Evolutionary conservation across 2,113 vertebrate genomes (phyloP).

Genomic region (Apaloderma vittatum): DNA sequence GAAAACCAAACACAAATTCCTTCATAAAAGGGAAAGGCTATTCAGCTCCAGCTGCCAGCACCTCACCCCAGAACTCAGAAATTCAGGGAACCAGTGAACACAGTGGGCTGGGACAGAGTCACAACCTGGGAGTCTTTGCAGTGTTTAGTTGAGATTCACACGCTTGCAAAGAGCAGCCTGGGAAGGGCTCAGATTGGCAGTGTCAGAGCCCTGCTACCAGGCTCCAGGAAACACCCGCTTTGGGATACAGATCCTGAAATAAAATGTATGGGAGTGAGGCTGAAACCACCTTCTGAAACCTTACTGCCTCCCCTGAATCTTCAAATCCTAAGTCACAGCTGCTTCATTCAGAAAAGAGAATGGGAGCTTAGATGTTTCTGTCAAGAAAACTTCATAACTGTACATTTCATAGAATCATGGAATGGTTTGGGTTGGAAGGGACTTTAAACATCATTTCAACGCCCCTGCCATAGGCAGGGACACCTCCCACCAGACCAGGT

Average conservation of each 20-base stretch:
- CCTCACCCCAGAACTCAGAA: not conserved
- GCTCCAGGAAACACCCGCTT: not conserved
- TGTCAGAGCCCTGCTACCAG: not conserved
- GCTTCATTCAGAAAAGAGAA: not conserved
- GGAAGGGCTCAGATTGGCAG: not conserved
- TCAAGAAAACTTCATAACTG: not conserved
- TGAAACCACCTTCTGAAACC: not conserved
- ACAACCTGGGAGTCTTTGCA: fast-evolving
- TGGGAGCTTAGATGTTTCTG: not conserved
- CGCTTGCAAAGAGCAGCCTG: not conserved
- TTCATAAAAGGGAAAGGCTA: not conserved
- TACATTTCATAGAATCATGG: no score
- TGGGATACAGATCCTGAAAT: not conserved
- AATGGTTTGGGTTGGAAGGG: no score
- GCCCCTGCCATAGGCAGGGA: no score
- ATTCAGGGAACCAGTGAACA: fast-evolving
- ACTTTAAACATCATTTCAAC: no score
- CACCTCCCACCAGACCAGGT: no score
- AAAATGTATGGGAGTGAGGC: not conserved
- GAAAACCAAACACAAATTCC: not conserved
- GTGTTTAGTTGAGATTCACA: not conserved
- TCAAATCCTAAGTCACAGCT: not conserved
- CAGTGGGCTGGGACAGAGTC: not conserved
- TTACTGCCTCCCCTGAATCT: not conserved
- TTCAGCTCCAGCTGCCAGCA: not conserved